Evolutionary conservation across 2,113 vertebrate species (phyloP).

Genomic region (Zosterops japonicus): DNA sequence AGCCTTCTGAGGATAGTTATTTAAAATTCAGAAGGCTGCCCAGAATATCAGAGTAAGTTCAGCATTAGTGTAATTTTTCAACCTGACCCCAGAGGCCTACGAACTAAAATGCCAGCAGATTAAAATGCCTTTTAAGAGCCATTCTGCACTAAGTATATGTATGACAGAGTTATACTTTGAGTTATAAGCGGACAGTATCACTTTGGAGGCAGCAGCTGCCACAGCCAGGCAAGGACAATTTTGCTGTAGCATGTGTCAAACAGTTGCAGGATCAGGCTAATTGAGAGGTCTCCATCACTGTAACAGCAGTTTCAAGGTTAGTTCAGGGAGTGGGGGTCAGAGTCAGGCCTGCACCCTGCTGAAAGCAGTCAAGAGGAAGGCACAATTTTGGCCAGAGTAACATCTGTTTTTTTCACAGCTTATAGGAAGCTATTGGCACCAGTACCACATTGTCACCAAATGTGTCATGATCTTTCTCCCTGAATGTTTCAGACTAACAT

Average conservation of each 20-base stretch:
- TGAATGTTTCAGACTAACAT: neutral
- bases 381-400: neutral
- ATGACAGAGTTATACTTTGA: neutral
- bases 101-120: conserved; percentile 44
- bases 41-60: conserved; percentile 54
- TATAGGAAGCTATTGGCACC: neutral
- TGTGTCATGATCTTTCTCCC: neutral
- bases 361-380: neutral
- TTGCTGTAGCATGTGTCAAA: neutral
- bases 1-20: conserved; percentile 36
- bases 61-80: conserved; percentile 53
- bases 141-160: neutral
- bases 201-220: neutral
- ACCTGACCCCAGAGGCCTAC: conserved; percentile 29
- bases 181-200: neutral
- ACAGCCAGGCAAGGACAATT: neutral
- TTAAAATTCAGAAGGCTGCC: conserved; percentile 56
- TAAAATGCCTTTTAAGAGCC: conserved; percentile 53
- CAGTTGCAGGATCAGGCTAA: neutral
- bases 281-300: neutral
- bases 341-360: neutral
- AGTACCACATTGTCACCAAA: neutral
- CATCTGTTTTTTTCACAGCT: conserved; percentile 13
- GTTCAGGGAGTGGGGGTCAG: neutral
- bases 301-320: neutral